A percentile compares a stretch with the other conserved stretches of the same genome.
These are phyloP conservation scores for Crotophaga sulcirostris DNA, from an alignment of 2,113 vertebrate species.

Conservation along the genomic window DNA sequence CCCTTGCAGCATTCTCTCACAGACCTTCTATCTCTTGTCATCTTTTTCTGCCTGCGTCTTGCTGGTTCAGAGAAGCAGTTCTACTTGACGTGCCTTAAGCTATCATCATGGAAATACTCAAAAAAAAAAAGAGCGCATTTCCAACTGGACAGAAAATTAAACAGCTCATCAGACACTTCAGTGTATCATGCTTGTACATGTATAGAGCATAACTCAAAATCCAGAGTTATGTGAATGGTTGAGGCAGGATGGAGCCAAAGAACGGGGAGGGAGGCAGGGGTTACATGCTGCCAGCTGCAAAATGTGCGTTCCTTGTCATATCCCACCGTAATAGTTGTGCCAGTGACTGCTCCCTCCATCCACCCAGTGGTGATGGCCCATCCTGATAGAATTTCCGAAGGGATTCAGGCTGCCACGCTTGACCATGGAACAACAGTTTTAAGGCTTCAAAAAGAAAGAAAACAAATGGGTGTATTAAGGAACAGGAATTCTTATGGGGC, in stretches of 20 bases:
- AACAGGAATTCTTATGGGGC: constrained; percentile 29
- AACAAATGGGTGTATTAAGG: constrained; percentile 39
- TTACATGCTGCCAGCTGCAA: constrained; percentile 39
- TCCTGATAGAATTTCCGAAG: constrained; percentile 17
- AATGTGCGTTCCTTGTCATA: constrained; percentile 27
- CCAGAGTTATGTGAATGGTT: constrained; percentile 28
- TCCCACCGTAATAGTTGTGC: background rate
- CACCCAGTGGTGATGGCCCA: background rate
- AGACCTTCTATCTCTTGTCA: background rate
- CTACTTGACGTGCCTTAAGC: background rate
- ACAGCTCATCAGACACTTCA: background rate
- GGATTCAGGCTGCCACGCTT: background rate
- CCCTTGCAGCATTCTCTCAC: background rate
- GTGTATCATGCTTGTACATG: constrained; percentile 24
- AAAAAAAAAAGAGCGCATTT: background rate
- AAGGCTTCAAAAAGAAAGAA: constrained; percentile 27
- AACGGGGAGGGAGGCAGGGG: constrained; percentile 2
- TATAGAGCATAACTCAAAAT: constrained; percentile 9
- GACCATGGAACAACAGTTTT: constrained; percentile 18
- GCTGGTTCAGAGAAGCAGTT: background rate
- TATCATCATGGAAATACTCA: background rate
- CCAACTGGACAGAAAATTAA: background rate
- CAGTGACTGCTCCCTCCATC: background rate
- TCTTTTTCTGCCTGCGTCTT: background rate
- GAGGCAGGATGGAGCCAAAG: background rate